phyloP scores from a whole-genome alignment of 1,140 invertebrate species.

The Hydropsyche tenuis region DNA sequence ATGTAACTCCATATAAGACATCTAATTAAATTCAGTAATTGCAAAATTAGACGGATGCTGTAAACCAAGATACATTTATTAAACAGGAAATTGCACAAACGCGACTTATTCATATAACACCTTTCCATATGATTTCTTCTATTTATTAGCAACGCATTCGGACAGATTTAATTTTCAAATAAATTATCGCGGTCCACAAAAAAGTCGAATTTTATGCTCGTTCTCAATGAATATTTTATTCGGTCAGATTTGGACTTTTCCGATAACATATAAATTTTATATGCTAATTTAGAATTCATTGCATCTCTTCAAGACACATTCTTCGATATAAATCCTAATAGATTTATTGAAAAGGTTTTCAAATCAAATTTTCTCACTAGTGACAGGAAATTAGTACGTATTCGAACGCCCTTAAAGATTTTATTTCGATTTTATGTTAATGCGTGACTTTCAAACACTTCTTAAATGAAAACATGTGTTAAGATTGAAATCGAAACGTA shows the following conservation, averaged over 20 bases:
- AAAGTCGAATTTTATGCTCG: neutral
- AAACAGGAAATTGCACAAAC: slow-evolving; percentile 19
- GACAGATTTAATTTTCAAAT: neutral
- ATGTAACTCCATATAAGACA: slow-evolving; percentile 10
- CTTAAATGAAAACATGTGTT: slow-evolving; percentile 17
- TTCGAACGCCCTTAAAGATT: neutral
- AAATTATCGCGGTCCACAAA: neutral
- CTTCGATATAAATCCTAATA: no score
- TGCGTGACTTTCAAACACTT: neutral
- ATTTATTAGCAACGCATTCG: neutral
- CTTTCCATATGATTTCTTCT: neutral
- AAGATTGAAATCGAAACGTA: neutral
- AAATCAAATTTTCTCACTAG: no score
- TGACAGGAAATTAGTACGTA: no score
- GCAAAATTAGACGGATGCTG: slow-evolving; percentile 27
- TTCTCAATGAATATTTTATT: neutral
- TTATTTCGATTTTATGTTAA: slow-evolving; percentile 10
- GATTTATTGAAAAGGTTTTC: no score
- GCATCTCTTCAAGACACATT: no score
- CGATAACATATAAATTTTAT: no score
- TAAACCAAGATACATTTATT: slow-evolving; percentile 21
- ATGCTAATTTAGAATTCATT: no score
- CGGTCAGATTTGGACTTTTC: no score
- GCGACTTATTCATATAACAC: slow-evolving; percentile 19
- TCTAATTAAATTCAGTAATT: slow-evolving; percentile 18